Base-by-base conservation (phyloP, 2,888 invertebrate species). In the Trichopoda pennipes region DNA sequence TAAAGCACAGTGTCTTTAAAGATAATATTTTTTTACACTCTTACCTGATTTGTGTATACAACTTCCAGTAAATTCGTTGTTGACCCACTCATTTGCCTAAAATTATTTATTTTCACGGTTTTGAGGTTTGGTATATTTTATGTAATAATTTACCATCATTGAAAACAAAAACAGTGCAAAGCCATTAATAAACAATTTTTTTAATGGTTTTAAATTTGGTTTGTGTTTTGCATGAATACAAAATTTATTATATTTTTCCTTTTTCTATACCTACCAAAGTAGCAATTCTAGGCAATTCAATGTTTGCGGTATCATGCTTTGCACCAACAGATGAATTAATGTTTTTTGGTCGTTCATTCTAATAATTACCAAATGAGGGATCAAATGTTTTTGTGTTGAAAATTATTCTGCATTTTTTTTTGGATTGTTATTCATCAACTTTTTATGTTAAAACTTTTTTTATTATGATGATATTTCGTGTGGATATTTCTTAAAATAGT, bases 281-380 rank as follows among this genome's bases (percentile, higher is more conserved):
- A 75, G 60, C 75, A 79, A 79, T 82, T 82, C 66, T 72, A 72
- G 75, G 81, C 74, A 79, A 76, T 79, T 82, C 75, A 72, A 49
- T 75, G 75, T 61, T 77, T 75, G 75, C 75, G 82, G 74, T 66
- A 79, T 82, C 64, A 79, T 82, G 82, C 21, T 75, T 61, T 42
- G 60, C 53, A 21, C 69, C 78, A 70, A 60, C 60, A 44, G 56
- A 74, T 73, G 61, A 69, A 49, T 63, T 49, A 58, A 60, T 74
- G 61, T 75, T 79, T 12, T 23, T 23, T 51, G 38, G 28, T 28
- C 47, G 73, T 47, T 73, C 32, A 68, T 28, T 68, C 38, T 61
- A 49, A n/a, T 68, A 79, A 68, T 73, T 73, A 73, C 79, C 38
- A 73, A 79, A 73, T 79, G 79, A 73, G 73, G 49, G 79, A 61